Base-by-base conservation (phyloP, 2,113 vertebrate species). In the Salvelinus fontinalis region DNA sequence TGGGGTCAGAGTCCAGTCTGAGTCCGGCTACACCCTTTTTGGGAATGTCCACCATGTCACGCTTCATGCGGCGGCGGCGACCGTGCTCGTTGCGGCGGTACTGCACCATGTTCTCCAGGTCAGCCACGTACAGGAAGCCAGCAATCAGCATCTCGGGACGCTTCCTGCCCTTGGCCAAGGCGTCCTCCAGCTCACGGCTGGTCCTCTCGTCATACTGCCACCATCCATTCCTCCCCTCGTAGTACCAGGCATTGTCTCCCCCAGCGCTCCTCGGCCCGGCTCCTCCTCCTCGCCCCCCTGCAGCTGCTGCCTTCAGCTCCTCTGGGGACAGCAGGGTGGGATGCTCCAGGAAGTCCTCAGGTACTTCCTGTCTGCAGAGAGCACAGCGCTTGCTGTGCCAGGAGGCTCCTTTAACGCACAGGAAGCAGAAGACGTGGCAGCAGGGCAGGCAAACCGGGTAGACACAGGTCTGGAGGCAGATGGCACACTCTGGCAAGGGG, bases 161-260 rank as follows among this genome's bases (percentile, higher is more conserved):
- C 90, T 97, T 98, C 92, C 94, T 96, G 83, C 95, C 97, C 88
- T 96, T 97, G 75, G 94, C 86, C 75, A 96, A 97, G 24, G 97
- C 97, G 70, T 99, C 97, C 92, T 99, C 97, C 87, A 99, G 91
- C 89, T 99, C 97, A 54, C 93, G 93, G 88, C 94, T 98, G 75
- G 97, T 97, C 69, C 97, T 95, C 87, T 98, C 97, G 51, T 99
- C 97, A 11, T 99, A 99, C 89, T 99, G 97, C 97, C 97, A 99
- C 97, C 97, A 99, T 72, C 97, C 97, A 29, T 98, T 99, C 84
- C 96, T 94, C 29, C 97, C 97, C 91, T 98, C 97, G 8, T 99
- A 98, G 92, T 98, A 99, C 97, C 97, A 99, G 0, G 96, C 95
- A 7, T 96, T 94, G 75, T 97, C 96, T 44, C 91, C 91, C 54